Evolutionary conservation across 1,140 invertebrate species (phyloP).

Genomic region (Drosophila saltans): DNA sequence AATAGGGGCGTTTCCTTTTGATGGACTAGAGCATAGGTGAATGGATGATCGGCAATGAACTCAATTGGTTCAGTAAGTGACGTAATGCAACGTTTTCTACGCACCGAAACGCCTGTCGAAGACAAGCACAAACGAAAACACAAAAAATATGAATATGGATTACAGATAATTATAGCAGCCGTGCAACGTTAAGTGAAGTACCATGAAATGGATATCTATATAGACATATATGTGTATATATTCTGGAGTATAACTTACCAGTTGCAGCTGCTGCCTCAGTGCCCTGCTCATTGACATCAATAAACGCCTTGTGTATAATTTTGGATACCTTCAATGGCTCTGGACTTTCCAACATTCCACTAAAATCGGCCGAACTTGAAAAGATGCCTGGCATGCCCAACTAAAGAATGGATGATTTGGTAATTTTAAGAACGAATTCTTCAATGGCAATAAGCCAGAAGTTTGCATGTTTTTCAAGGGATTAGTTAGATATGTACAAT

Average conservation of each 20-base stretch:
- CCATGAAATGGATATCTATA: neutral
- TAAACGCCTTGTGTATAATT: slow-evolving; percentile 85
- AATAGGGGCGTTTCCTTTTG: slow-evolving; percentile 49
- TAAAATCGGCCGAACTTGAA: slow-evolving; percentile 85
- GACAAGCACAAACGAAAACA: slow-evolving; percentile 45
- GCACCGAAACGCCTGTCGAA: slow-evolving; percentile 56
- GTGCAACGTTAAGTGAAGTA: neutral
- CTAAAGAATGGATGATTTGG: slow-evolving; percentile 59
- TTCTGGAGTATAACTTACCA: slow-evolving; percentile 55
- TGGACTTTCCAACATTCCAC: slow-evolving; percentile 84
- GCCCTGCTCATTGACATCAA: slow-evolving; percentile 86
- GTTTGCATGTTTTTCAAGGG: too few relatives aligned
- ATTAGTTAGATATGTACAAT: too few relatives aligned
- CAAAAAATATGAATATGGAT: slow-evolving; percentile 21
- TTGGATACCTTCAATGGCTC: slow-evolving; percentile 84
- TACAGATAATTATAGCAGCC: slow-evolving; percentile 22
- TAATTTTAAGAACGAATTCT: too few relatives aligned
- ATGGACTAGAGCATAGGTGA: slow-evolving; percentile 65
- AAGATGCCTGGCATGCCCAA: slow-evolving; percentile 86
- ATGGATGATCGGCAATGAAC: slow-evolving; percentile 76
- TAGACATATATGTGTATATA: neutral
- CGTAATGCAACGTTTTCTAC: slow-evolving; percentile 56
- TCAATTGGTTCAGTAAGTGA: slow-evolving; percentile 42
- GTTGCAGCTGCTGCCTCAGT: slow-evolving; percentile 85
- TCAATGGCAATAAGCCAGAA: too few relatives aligned